phyloP scores from a whole-genome alignment of 2,797 vertebrate species.

The Macropus fuliginosus region DNA sequence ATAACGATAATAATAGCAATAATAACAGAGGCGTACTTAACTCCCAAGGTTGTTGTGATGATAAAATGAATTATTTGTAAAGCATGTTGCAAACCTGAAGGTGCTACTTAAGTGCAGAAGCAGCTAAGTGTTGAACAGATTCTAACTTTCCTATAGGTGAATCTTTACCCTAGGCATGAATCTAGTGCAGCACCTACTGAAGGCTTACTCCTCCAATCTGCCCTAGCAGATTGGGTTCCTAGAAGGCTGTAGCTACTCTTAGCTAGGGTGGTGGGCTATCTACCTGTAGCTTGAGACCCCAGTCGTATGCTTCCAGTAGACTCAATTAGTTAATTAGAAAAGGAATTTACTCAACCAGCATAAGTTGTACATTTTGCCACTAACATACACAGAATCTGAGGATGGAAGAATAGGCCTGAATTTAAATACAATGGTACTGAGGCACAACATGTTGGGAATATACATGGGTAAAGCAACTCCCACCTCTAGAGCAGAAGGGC shows the following conservation, averaged over 20 bases:
- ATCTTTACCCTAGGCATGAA: neutral
- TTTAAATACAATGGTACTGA: neutral
- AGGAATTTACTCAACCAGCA: neutral
- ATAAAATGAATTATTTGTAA: fast-evolving
- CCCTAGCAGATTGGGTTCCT: neutral
- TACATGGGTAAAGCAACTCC: neutral
- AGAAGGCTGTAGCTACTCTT: neutral
- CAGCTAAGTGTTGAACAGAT: neutral
- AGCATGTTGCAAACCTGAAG: neutral
- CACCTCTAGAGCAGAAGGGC: neutral
- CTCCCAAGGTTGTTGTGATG: neutral
- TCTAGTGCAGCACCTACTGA: neutral
- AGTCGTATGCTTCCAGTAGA: neutral
- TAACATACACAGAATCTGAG: neutral
- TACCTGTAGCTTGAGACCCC: neutral
- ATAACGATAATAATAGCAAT: too few relatives aligned
- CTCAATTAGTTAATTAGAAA: neutral
- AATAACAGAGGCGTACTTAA: neutral
- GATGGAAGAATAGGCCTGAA: neutral
- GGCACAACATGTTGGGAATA: neutral
- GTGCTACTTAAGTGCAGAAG: neutral
- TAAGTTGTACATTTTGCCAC: neutral
- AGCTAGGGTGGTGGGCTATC: neutral
- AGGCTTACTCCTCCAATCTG: neutral
- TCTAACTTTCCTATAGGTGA: neutral